Conservation (phyloP, 2,888 invertebrate species). For the Imbricaverruca yamaguchii region DNA sequence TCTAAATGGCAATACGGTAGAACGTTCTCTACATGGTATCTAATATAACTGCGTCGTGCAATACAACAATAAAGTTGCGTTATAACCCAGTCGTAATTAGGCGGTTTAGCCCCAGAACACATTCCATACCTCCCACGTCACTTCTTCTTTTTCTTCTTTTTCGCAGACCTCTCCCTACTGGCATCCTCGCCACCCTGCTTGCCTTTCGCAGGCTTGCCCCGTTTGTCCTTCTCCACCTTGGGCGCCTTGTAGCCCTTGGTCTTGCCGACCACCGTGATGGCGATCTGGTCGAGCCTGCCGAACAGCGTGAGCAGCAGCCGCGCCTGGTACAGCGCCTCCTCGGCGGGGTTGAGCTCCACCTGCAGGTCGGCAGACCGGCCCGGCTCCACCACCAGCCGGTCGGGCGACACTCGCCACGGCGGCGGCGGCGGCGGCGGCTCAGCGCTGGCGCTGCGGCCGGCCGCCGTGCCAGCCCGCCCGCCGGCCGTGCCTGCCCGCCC, state of each 20-base stretch:
- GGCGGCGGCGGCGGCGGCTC: conserved; percentile 21
- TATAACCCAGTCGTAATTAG: no score
- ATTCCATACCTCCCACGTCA: conserved; percentile 22
- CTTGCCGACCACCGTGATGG: conserved; percentile 22
- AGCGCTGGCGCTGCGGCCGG: conserved; percentile 21
- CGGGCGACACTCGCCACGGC: conserved; percentile 32
- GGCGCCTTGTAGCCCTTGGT: conserved; percentile 27
- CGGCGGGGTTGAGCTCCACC: neutral
- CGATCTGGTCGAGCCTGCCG: conserved; percentile 28
- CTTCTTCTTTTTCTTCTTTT: conserved; percentile 32
- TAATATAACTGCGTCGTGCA: no score
- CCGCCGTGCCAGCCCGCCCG: neutral
- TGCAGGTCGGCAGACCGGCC: conserved; percentile 16
- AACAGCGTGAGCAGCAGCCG: conserved; percentile 22
- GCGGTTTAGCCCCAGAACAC: no score
- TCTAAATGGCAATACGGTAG: no score
- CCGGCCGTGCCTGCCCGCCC: neutral
- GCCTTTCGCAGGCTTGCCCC: conserved; percentile 29
- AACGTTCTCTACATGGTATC: no score
- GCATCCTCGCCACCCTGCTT: conserved; percentile 29
- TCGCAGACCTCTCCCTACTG: conserved; percentile 31
- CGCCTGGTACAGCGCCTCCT: neutral
- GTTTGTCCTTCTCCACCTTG: conserved; percentile 28
- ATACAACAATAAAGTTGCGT: no score
- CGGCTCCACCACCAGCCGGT: conserved; percentile 32